Percentiles rank a stretch among this genome's conserved stretches.
These are phyloP conservation scores for Gymnoscopelus braueri DNA, from an alignment of 2,797 vertebrate species.

Conservation along the genomic window DNA sequence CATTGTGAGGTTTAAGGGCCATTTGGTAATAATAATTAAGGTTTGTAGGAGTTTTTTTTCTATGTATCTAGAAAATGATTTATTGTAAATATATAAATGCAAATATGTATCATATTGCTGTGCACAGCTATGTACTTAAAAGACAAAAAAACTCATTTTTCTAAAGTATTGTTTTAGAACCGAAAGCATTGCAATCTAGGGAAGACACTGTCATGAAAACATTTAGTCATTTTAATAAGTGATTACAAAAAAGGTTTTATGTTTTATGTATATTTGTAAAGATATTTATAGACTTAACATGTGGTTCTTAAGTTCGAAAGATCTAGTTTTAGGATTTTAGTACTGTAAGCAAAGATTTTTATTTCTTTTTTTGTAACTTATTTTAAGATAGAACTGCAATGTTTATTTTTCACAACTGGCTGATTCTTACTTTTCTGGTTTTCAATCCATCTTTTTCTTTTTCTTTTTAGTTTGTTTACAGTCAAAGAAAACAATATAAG, in stretches of 20 bases:
- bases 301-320: slow-evolving; percentile 83
- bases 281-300: slow-evolving; percentile 96
- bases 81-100: slow-evolving; percentile 93
- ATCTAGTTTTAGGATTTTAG: slow-evolving; percentile 82
- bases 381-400: slow-evolving; percentile 87
- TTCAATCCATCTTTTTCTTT: slow-evolving; percentile 76
- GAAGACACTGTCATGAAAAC: slow-evolving; percentile 87
- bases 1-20: slow-evolving; percentile 56
- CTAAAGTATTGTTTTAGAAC: slow-evolving; percentile 75
- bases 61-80: slow-evolving; percentile 85
- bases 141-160: slow-evolving; percentile 70
- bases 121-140: slow-evolving; percentile 76
- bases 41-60: slow-evolving; percentile 64
- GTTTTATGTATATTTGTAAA: slow-evolving; percentile 99
- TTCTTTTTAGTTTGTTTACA: slow-evolving; percentile 77
- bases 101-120: slow-evolving; percentile 84
- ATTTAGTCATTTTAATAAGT: slow-evolving; percentile 82
- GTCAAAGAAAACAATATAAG: slow-evolving; percentile 63
- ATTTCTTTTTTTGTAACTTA: slow-evolving; percentile 90
- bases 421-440: slow-evolving; percentile 65
- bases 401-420: slow-evolving; percentile 67
- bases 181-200: slow-evolving; percentile 81
- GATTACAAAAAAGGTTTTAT: slow-evolving; percentile 88
- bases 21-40: slow-evolving; percentile 59
- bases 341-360: slow-evolving; percentile 86